These are phyloP conservation scores for Labroides dimidiatus DNA, from an alignment of 2,797 vertebrate species.

Conservation along the genomic window DNA sequence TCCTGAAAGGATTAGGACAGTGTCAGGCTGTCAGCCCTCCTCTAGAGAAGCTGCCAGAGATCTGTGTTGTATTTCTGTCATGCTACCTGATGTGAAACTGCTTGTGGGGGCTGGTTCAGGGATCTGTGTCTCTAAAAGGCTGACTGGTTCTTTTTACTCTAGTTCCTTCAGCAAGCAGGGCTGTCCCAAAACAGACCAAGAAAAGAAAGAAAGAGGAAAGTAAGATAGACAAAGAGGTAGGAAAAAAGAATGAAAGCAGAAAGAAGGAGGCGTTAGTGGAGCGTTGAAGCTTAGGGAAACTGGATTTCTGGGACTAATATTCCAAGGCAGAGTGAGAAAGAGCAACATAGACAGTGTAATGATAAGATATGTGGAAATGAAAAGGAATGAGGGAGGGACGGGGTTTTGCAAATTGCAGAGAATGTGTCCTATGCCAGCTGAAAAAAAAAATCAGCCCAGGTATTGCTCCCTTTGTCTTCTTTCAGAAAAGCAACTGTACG, in stretches of 20 bases:
- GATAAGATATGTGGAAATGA: conserved; percentile 15
- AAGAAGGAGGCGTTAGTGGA: conserved; percentile 32
- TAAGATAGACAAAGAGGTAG: conserved; percentile 49
- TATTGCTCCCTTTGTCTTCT: not conserved
- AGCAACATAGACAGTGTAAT: conserved; percentile 31
- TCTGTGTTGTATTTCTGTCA: conserved; percentile 45
- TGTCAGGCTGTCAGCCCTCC: conserved; percentile 45
- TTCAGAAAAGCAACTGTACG: not conserved
- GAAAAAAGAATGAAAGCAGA: conserved; percentile 44
- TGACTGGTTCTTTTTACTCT: conserved; percentile 29
- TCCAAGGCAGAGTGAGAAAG: conserved; percentile 36
- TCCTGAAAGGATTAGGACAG: conserved; percentile 74
- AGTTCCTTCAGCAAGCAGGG: conserved; percentile 42
- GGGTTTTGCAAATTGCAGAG: not conserved
- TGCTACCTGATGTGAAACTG: conserved; percentile 25
- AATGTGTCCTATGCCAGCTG: not conserved
- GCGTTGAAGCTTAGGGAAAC: conserved; percentile 37
- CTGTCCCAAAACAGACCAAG: conserved; percentile 38
- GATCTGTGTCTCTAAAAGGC: conserved; percentile 38
- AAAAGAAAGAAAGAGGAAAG: conserved; percentile 27
- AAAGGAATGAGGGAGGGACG: conserved; percentile 2
- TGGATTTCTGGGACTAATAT: conserved; percentile 54
- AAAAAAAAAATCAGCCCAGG: not conserved
- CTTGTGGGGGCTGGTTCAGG: conserved; percentile 36
- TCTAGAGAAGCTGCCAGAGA: conserved; percentile 31